Percentiles rank a stretch among this genome's conserved stretches.
Evolutionary conservation across 2,113 vertebrate genomes (phyloP).

Genomic region (Lethenteron camtschaticum): DNA sequence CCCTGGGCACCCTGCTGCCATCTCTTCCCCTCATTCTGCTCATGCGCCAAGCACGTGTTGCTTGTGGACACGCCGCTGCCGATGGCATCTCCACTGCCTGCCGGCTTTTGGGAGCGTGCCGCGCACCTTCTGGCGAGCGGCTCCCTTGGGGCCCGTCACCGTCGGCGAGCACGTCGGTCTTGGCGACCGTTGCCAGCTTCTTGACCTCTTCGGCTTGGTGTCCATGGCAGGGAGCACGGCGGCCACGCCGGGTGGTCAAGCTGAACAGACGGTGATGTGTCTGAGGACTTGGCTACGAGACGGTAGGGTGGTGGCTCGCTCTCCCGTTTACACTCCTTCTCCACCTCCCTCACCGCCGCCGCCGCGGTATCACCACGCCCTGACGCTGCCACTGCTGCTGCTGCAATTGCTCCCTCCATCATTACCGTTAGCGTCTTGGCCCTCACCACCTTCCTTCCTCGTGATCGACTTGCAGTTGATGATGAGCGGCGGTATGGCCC

Average conservation of each 20-base stretch:
- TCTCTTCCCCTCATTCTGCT: no score
- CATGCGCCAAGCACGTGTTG: no score
- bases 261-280: conserved; percentile 27
- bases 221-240: conserved; percentile 10
- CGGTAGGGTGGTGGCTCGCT: conserved; percentile 18
- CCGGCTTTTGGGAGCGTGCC: neutral
- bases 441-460: conserved; percentile 22
- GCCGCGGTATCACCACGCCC: neutral
- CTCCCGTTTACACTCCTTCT: neutral
- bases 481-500: conserved; percentile 52
- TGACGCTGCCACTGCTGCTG: conserved; percentile 12
- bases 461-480: conserved; percentile 70
- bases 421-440: conserved; percentile 12
- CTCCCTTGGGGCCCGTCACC: conserved; percentile 30
- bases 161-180: conserved; percentile 20
- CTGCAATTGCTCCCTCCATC: conserved; percentile 16
- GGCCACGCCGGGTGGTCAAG: conserved; percentile 16
- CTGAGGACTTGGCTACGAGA: conserved; percentile 22
- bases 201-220: conserved; percentile 22
- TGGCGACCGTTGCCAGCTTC: conserved; percentile 11
- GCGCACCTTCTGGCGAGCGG: conserved; percentile 19
- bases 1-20: no score
- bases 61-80: no score
- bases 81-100: no score
- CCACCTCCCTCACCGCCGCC: neutral